Evolutionary conservation across 1,140 invertebrate genomes (phyloP).

Genomic region (Onthophagus taurus): DNA sequence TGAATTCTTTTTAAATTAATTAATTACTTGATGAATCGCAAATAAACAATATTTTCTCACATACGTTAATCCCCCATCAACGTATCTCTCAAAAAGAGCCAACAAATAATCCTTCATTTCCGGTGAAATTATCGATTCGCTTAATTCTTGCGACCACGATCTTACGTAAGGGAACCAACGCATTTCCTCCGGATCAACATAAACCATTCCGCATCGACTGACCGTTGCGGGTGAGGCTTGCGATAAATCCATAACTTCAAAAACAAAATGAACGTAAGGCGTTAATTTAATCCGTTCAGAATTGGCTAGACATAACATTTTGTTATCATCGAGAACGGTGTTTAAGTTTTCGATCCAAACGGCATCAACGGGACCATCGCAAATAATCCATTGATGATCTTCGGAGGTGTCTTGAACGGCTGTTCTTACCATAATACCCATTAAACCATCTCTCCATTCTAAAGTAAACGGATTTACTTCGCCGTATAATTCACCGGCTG

Average conservation of each 20-base stretch:
- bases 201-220: constrained; percentile 79
- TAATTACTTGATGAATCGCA: constrained; percentile 45
- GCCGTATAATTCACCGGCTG: constrained; percentile 81
- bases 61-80: constrained; percentile 55
- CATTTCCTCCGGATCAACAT: constrained; percentile 72
- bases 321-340: constrained; percentile 88
- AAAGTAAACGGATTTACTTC: constrained; percentile 74
- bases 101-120: constrained; percentile 48
- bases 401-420: constrained; percentile 53
- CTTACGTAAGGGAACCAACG: constrained; percentile 72
- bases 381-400: constrained; percentile 74
- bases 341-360: constrained; percentile 96
- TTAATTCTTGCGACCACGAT: constrained; percentile 62
- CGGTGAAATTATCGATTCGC: constrained; percentile 43
- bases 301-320: constrained; percentile 81
- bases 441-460: constrained; percentile 84
- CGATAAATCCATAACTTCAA: constrained; percentile 80
- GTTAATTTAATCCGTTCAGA: constrained; percentile 85
- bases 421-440: constrained; percentile 59
- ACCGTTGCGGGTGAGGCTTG: constrained; percentile 86
- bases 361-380: constrained; percentile 88
- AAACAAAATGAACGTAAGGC: constrained; percentile 73
- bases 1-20: constrained; percentile 1
- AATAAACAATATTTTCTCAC: constrained; percentile 52
- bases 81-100: constrained; percentile 50